These are phyloP conservation scores for Chiloscyllium punctatum DNA, from an alignment of 2,797 vertebrate species.

Conservation along the genomic window DNA sequence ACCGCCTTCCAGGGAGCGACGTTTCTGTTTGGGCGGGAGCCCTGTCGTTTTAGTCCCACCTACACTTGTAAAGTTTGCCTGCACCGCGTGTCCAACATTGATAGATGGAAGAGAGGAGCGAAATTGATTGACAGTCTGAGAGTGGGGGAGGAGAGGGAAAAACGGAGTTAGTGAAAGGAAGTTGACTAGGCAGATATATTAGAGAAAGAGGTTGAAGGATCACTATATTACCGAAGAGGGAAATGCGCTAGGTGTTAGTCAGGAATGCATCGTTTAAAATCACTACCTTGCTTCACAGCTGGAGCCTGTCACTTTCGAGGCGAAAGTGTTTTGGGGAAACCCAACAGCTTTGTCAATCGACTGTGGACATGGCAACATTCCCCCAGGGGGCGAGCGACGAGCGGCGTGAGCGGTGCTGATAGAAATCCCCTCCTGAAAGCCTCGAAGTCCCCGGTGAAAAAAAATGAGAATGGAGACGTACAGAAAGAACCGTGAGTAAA, in stretches of 20 bases:
- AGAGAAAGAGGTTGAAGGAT: too few relatives aligned
- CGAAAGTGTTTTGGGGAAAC: background rate
- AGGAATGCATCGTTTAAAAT: constrained; percentile 12
- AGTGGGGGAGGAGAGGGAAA: background rate
- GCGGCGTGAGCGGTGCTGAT: background rate
- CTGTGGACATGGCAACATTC: background rate
- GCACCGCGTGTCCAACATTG: background rate
- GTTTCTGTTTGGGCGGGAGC: background rate
- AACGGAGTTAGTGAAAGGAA: background rate
- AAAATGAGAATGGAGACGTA: background rate
- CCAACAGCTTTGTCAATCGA: background rate
- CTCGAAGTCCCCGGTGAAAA: background rate
- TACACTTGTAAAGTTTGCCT: background rate
- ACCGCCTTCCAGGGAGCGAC: background rate
- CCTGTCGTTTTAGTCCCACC: background rate
- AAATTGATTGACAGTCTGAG: background rate
- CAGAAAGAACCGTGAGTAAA: constrained; percentile 31
- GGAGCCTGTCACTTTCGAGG: background rate
- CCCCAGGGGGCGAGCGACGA: background rate
- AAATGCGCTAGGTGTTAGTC: background rate
- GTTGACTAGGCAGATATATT: background rate
- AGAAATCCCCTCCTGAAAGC: background rate
- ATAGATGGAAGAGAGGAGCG: background rate
- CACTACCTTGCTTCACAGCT: background rate
- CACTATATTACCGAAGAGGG: background rate